Evolutionary conservation across 2,113 vertebrate species (phyloP), one percentile per base, ranked within the genome.

Genomic region (Puffinus mauretanicus): DNA sequence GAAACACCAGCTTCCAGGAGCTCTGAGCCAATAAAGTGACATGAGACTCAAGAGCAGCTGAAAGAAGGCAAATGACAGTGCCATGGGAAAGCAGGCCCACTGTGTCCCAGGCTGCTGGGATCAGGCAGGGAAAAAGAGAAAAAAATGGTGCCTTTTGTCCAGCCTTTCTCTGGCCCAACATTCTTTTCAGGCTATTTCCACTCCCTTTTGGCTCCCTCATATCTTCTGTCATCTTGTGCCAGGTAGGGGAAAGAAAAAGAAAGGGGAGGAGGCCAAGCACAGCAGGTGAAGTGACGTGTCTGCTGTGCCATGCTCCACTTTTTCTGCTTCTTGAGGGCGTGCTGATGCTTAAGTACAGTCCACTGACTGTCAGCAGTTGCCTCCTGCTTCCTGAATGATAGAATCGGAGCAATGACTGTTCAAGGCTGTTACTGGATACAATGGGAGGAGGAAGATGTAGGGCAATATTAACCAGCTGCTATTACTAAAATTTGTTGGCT

Each of bases 341-440:
- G 89, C 91, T 93, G 91, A 46, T 62, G 73, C 81, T 60, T 34
- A 66, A 86, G 76, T 38, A 47, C 71, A 90, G 92, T 66, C 78
- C 75, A 19, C 62, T 18, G 92, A 17, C 82, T 70, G 82, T 80
- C 79, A 95, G 95, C 95, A 88, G 54, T 62, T 80, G 64, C 93
- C 90, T 95, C 46, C 92, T 94, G 90, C 92, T 96, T 97, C 95
- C 93, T 93, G 96, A 92, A 42, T 29, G 79, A 93, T 42, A 94
- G 92, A 91, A 91, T 79, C 78, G 65, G 92, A 92, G 88, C 80
- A 73, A 15, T 44, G 88, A 78, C 7, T 0, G 88, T 94, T 96
- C 96, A 95, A 92, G 93, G 95, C 88, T 92, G 64, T 77, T 77
- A 67, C 79, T 78, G 92, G 72, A 86, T 57, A 94, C 88, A 95